Evolutionary conservation across 2,888 invertebrate genomes (phyloP), one percentile per base, ranked within the genome.

Genomic region (Tetragonisca angustula): DNA sequence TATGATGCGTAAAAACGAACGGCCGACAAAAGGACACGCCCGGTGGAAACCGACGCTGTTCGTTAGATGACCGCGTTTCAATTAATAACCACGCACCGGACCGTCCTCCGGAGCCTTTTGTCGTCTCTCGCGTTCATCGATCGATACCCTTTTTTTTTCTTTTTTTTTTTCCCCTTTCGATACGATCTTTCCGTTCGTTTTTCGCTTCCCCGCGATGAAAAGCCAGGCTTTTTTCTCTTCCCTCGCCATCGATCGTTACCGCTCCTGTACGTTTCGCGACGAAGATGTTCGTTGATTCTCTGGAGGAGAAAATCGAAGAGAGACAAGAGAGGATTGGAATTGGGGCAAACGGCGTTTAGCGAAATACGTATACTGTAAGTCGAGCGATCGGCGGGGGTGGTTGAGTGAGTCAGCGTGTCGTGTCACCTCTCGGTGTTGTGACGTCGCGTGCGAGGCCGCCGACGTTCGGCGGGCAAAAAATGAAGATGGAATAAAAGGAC

Each of bases 1-100:
- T 82, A 82, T 70, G 36, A 21, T 32, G 36, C 59, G 64, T n/a
- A 77, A 71, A 81, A 77, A 71, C 56, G n/a, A 54, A 49, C 68
- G 65, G 9, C 9, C 54, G 64, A 69, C 32, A 56, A 76, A 76
- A 70, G 56, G 50, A 73, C 21, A 52, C 65, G 79, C 21, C 32
- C 21, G 43, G 9, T 61, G 59, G 68, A 54, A 54, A 62, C 21
- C 43, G 68, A 68, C 43, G 64, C 62, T 43, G 68, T 81, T 68
- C 61, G 62, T 76, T 76, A 56, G 69, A 69, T 27, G 76, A 54
- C n/a, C 17, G 5, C 62, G 61, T 76, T 70, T 76, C 70, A 70
- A 76, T 76, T 70, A 76, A 76, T 70, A 70, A 62, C 62, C 36
- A 2, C 32, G 21, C 17, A 21, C 67, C 50, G 17, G 50, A 2